Percentiles rank a stretch among this genome's conserved stretches.
Evolutionary conservation across 2,113 vertebrate species (phyloP).

Genomic region (Menura novaehollandiae): DNA sequence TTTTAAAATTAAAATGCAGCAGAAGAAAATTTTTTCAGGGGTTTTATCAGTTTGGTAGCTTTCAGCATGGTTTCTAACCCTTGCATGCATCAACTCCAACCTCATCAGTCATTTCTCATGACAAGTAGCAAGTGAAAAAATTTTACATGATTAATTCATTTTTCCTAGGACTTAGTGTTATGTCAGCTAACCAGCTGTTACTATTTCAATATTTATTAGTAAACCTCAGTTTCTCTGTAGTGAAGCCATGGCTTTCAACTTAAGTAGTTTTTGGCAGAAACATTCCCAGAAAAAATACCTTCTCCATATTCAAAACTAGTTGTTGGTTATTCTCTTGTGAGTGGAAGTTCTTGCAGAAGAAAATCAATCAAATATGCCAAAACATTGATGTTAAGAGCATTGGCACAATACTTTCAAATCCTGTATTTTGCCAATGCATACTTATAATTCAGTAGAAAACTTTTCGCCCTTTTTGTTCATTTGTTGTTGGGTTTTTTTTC

Average conservation of each 20-base stretch:
- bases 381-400: neutral
- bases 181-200: neutral
- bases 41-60: neutral
- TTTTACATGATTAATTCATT: neutral
- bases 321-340: neutral
- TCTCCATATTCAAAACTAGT: neutral
- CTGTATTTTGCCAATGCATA: neutral
- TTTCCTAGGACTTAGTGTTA: neutral
- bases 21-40: neutral
- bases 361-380: neutral
- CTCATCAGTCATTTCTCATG: neutral
- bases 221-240: neutral
- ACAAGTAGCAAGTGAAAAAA: neutral
- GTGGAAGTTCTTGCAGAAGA: neutral
- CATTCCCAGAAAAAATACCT: neutral
- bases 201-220: neutral
- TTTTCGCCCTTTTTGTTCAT: neutral
- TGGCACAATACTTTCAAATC: neutral
- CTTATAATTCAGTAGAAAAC: neutral
- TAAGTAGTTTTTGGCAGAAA: neutral
- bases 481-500: neutral
- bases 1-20: neutral
- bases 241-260: neutral
- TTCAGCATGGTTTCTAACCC: neutral
- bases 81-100: neutral